Evolutionary conservation across 1,140 invertebrate genomes (phyloP), one percentile per base, ranked within the genome.

Genomic region (Drosophila asahinai): DNA sequence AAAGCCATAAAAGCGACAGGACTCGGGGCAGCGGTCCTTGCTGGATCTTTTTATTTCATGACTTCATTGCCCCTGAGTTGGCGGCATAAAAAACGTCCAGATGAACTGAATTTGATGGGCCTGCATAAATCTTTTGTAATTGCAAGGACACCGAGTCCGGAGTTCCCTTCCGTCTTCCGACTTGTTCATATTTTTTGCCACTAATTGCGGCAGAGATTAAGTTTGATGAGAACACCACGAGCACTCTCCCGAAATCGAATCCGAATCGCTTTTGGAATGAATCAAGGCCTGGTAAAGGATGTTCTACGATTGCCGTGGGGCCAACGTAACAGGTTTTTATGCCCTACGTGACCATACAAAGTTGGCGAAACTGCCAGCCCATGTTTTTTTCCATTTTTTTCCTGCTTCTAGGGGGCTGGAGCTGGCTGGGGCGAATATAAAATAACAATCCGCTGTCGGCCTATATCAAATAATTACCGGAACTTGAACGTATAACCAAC

Each of bases 381-480:
- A 57, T 22, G 52, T 55, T 52, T 51, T 51, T 57, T 25, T 14
- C 19, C 3, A 9, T 8, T 55, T 38, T 55, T 57, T 15, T 15
- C 8, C 25, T 6, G 9, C 33, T 55, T 1, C 30, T 8, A 3
- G 38, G 64, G 66, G 64, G 52, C 52, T 22, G 27, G 6, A 30
- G 27, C 27, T 6, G 27, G 27, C 27, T 30, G 27, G 27, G 57
- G 22, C 43, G 40, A 77, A 82, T 68, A 67, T 70, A 79, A 81
- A 77, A 84, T 74, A 84, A 70, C 81, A 78, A 78, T 61, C 77
- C 59, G 42, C 49, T 51, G 67, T 59, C 72, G 81, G 84, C 84
- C 84, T 89, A 87, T 89, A 89, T 89, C 84, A 89, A 89, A 89
- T 89, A 89, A 89, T 89, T 89, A 89, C 84, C 84, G 84, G 84